A percentile compares a stretch with the other conserved stretches of the same genome.
phyloP scores from a whole-genome alignment of 2,888 invertebrate genomes.

The Tenthredo mesomela region DNA sequence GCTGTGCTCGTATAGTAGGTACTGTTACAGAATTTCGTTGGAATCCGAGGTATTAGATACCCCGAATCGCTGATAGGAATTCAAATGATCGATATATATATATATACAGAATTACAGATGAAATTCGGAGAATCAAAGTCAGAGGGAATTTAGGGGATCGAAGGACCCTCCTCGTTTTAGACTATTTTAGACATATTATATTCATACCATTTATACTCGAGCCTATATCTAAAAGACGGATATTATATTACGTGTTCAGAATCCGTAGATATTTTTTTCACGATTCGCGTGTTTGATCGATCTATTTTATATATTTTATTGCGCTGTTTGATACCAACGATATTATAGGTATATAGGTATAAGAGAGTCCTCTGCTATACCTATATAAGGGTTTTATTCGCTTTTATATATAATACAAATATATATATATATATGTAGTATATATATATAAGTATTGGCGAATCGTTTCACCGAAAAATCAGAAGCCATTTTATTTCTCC shows the following conservation, averaged over 20 bases:
- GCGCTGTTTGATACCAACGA: not conserved
- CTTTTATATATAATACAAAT: no score
- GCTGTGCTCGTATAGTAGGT: not conserved
- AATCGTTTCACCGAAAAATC: not conserved
- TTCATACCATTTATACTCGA: not conserved
- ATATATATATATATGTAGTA: no score
- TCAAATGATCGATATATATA: not conserved
- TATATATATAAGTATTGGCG: not conserved
- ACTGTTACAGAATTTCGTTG: not conserved
- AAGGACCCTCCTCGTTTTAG: not conserved
- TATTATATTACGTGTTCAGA: slow-evolving; percentile 3
- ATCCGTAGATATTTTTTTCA: not conserved
- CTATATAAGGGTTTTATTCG: not conserved
- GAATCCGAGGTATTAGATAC: not conserved
- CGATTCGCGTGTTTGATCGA: slow-evolving; percentile 12
- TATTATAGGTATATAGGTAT: no score
- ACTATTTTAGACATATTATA: not conserved
- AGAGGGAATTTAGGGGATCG: slow-evolving; percentile 6
- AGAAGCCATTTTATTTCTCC: not conserved
- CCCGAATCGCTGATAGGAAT: slow-evolving; percentile 7
- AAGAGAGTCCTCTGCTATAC: not conserved
- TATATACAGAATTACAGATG: not conserved
- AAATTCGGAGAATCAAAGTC: slow-evolving; percentile 33
- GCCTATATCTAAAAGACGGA: not conserved
- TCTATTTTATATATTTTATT: slow-evolving; percentile 25